Conservation (phyloP, 2,797 vertebrate genomes). For the Chiloscyllium punctatum region DNA sequence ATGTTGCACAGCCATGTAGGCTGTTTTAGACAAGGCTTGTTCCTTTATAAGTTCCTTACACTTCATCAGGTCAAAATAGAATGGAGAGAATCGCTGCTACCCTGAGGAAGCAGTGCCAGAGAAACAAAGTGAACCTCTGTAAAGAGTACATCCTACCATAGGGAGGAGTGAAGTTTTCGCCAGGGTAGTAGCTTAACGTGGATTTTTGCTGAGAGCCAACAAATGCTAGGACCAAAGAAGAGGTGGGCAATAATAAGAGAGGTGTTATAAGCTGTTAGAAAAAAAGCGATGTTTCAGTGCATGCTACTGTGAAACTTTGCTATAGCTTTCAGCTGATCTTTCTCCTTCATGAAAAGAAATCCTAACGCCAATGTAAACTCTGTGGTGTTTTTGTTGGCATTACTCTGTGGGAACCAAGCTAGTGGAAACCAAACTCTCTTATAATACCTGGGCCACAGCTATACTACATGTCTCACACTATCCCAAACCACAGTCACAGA, state of each 20-base stretch:
- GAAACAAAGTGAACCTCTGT: neutral
- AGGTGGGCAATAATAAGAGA: neutral
- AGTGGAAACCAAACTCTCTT: neutral
- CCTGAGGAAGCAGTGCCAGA: neutral
- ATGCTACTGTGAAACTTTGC: neutral
- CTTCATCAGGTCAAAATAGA: neutral
- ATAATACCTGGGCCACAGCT: neutral
- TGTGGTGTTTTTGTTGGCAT: constrained; percentile 21
- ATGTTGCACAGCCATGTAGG: neutral
- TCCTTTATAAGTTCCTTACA: neutral
- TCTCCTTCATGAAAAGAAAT: neutral
- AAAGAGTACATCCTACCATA: neutral
- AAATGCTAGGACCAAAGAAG: neutral
- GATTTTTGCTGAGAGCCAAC: neutral
- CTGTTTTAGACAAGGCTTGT: neutral
- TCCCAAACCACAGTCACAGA: neutral
- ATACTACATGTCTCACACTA: neutral
- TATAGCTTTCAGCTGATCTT: neutral
- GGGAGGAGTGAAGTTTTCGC: neutral
- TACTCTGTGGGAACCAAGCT: neutral
- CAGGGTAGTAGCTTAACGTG: neutral
- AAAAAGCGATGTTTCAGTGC: neutral
- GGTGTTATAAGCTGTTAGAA: neutral
- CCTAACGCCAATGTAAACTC: constrained; percentile 1
- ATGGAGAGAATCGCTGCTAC: neutral